These are phyloP conservation scores for Ctenosaura bakeri DNA, from an alignment of 2,797 vertebrate species.

Conservation along the genomic window DNA sequence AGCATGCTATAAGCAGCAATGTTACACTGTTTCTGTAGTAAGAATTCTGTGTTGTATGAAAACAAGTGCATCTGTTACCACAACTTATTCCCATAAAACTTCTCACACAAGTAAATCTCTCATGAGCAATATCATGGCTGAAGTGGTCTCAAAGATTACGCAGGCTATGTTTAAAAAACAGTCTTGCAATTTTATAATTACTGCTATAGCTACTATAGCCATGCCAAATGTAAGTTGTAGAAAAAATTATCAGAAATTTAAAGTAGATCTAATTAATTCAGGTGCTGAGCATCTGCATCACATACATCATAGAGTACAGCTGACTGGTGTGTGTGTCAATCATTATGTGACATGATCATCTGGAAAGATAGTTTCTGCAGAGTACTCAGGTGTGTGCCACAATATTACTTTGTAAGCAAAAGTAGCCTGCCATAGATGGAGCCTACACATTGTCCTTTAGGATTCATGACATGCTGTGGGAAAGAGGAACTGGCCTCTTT, in stretches of 20 bases:
- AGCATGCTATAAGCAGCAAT: not conserved
- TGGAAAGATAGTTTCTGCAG: not conserved
- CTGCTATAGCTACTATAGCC: not conserved
- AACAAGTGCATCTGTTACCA: not conserved
- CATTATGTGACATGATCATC: not conserved
- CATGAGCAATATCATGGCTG: not conserved
- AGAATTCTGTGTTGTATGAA: not conserved
- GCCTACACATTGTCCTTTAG: not conserved
- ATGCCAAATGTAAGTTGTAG: not conserved
- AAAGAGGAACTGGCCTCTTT: not conserved
- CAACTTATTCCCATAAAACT: not conserved
- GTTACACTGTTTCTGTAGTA: not conserved
- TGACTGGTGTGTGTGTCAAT: not conserved
- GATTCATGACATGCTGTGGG: not conserved
- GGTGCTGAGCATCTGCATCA: too few species aligned
- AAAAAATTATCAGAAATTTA: too few species aligned
- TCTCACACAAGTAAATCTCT: not conserved
- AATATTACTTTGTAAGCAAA: not conserved
- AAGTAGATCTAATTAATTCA: too few species aligned
- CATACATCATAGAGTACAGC: not conserved
- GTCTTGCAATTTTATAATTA: too few species aligned
- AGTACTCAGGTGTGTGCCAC: not conserved
- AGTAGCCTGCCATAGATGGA: too few species aligned
- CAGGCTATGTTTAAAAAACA: not conserved
- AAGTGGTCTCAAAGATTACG: not conserved